Evolutionary conservation across 2,888 invertebrate species (phyloP).

Genomic region (Sipunculus nudus): DNA sequence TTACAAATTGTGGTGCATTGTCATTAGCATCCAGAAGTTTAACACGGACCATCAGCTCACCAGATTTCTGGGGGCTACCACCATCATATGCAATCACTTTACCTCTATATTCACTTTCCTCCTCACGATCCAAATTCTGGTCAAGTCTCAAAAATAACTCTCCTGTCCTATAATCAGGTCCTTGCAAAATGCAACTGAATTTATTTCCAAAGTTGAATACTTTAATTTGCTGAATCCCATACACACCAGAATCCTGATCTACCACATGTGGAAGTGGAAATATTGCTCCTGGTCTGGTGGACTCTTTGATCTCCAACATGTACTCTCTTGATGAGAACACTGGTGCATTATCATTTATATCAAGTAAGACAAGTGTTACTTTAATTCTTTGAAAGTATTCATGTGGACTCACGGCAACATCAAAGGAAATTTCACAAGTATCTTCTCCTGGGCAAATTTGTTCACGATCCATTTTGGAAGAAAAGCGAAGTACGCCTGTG

Average conservation of each 20-base stretch:
- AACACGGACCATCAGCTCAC: constrained; percentile 55
- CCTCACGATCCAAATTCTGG: constrained; percentile 84
- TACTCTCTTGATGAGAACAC: constrained; percentile 33
- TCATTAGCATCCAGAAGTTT: constrained; percentile 70
- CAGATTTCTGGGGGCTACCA: constrained; percentile 40
- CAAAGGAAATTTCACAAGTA: constrained; percentile 15
- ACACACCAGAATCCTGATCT: constrained; percentile 84
- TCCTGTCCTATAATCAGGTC: constrained; percentile 1
- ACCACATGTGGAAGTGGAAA: constrained; percentile 70
- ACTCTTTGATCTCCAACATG: constrained; percentile 34
- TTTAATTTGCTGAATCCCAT: constrained; percentile 74
- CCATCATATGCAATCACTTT: constrained; percentile 75
- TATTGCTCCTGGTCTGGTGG: constrained; percentile 27
- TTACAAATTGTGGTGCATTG: constrained; percentile 89
- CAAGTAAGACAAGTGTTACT: constrained; percentile 40
- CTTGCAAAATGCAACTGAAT: too few species aligned
- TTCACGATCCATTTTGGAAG: constrained; percentile 19
- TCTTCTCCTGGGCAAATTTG: constrained; percentile 14
- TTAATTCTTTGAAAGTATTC: constrained; percentile 71
- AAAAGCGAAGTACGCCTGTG: too few species aligned
- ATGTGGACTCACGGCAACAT: constrained; percentile 11
- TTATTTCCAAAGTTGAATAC: too few species aligned
- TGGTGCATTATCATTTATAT: constrained; percentile 51
- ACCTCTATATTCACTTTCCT: constrained; percentile 82
- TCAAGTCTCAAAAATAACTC: constrained; percentile 15